These are phyloP conservation scores for Sphecodes monilicornis DNA, from an alignment of 2,888 invertebrate species.

Conservation along the genomic window DNA sequence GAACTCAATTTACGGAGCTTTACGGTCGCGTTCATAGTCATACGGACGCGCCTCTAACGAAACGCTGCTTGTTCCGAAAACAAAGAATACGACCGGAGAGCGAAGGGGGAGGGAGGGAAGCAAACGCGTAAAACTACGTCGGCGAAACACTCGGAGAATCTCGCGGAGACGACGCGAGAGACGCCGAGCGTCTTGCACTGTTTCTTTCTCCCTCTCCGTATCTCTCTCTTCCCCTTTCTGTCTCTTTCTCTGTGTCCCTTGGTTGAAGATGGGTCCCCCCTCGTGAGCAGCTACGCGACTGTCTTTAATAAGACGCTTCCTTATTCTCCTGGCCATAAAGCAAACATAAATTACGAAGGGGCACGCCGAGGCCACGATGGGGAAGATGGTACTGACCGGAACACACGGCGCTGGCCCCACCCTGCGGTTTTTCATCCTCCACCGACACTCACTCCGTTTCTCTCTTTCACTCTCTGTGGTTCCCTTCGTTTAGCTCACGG, in stretches of 20 bases:
- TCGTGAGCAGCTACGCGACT: slow-evolving; percentile 68
- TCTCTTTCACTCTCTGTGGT: neutral
- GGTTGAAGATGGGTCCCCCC: slow-evolving; percentile 26
- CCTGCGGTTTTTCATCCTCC: slow-evolving; percentile 54
- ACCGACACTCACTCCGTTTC: neutral
- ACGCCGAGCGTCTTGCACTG: neutral
- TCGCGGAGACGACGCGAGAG: slow-evolving; percentile 30
- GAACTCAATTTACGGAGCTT: slow-evolving; percentile 45
- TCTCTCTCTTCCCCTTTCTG: slow-evolving; percentile 3
- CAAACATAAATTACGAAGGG: slow-evolving; percentile 80
- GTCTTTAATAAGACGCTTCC: slow-evolving; percentile 82
- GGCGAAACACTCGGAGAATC: slow-evolving; percentile 29
- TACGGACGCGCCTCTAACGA: slow-evolving; percentile 51
- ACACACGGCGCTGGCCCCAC: slow-evolving; percentile 72
- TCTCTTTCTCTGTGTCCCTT: slow-evolving; percentile 8
- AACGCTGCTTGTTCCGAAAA: slow-evolving; percentile 33
- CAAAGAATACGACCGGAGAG: neutral
- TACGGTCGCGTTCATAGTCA: slow-evolving; percentile 55
- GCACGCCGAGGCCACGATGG: slow-evolving; percentile 71
- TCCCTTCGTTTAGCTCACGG: slow-evolving; percentile 12
- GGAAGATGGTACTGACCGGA: slow-evolving; percentile 71
- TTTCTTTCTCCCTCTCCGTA: neutral
- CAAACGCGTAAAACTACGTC: slow-evolving; percentile 44
- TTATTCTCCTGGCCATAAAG: slow-evolving; percentile 81
- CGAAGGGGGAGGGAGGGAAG: slow-evolving; percentile 1